A percentile compares a stretch with the other conserved stretches of the same genome.
These are phyloP conservation scores for Meles meles DNA, from an alignment of 2,113 vertebrate species.

Conservation along the genomic window DNA sequence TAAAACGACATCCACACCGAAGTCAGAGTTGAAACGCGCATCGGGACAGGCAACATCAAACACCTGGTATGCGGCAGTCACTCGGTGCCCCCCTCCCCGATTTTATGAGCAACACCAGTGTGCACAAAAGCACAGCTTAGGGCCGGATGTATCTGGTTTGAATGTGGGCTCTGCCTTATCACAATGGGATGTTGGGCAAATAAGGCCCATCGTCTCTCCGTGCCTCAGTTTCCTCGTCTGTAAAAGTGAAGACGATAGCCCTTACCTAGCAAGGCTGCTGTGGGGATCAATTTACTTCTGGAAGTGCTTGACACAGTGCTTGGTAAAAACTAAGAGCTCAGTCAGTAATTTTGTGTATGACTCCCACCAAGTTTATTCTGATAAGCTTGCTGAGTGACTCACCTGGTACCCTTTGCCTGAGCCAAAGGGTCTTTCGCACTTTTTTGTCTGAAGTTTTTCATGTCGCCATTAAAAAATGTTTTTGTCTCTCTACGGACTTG, in stretches of 20 bases:
- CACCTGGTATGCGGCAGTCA: not conserved
- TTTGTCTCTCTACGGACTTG: slow-evolving; percentile 36
- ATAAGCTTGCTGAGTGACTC: slow-evolving; percentile 42
- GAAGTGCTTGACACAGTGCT: not conserved
- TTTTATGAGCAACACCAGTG: not conserved
- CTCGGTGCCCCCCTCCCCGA: not conserved
- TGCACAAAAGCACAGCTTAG: not conserved
- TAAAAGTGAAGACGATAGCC: not conserved
- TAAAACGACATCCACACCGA: not conserved
- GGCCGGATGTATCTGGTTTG: not conserved
- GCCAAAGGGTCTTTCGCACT: slow-evolving; percentile 63
- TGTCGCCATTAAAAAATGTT: slow-evolving; percentile 80
- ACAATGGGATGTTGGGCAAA: not conserved
- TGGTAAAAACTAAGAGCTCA: not conserved
- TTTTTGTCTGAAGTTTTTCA: slow-evolving; percentile 76
- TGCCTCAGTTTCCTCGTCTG: not conserved
- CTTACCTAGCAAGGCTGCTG: not conserved
- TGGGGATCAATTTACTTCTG: not conserved
- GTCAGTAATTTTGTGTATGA: not conserved
- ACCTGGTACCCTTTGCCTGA: slow-evolving; percentile 80
- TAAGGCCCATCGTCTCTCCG: not conserved
- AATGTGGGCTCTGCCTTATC: not conserved
- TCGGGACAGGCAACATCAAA: not conserved
- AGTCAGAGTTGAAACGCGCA: not conserved
- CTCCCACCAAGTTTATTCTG: not conserved